These are phyloP conservation scores for Matsumyia berberina DNA, from an alignment of 2,888 invertebrate species.

Conservation along the genomic window DNA sequence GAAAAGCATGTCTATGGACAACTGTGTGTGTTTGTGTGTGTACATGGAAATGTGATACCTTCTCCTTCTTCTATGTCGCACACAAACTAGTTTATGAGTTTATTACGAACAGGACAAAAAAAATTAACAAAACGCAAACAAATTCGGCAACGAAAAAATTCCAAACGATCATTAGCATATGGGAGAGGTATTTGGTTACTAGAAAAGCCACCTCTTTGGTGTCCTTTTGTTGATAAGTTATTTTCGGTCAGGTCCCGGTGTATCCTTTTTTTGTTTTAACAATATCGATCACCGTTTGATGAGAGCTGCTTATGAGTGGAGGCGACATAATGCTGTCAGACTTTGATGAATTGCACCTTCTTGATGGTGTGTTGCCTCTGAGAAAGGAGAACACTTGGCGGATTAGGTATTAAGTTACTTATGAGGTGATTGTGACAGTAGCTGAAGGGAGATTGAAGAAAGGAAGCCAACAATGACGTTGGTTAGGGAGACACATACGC, in stretches of 20 bases:
- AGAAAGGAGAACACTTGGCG: conserved; percentile 18
- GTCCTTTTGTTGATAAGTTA: conserved; percentile 10
- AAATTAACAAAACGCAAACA: conserved; percentile 37
- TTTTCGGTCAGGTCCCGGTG: conserved; percentile 4
- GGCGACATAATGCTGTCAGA: conserved; percentile 71
- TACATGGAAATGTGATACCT: conserved; percentile 60
- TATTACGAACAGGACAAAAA: conserved; percentile 1
- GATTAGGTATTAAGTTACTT: conserved; percentile 35
- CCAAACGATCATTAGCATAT: conserved; percentile 71
- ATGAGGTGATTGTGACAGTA: conserved; percentile 44
- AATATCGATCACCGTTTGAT: conserved; percentile 66
- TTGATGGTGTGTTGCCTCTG: conserved; percentile 28
- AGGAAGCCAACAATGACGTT: conserved; percentile 19
- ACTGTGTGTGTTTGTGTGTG: conserved; percentile 26
- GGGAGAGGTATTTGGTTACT: conserved; percentile 66
- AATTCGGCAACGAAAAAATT: conserved; percentile 41
- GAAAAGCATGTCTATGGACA: conserved; percentile 16
- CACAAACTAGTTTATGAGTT: conserved; percentile 65
- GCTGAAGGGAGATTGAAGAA: background rate
- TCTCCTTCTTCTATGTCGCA: conserved; percentile 36
- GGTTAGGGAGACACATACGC: background rate
- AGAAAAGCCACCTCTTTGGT: conserved; percentile 41
- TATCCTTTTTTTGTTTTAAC: conserved; percentile 4
- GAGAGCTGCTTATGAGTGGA: conserved; percentile 33
- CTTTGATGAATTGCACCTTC: conserved; percentile 73